A percentile compares a stretch with the other conserved stretches of the same genome.
Evolutionary conservation across 2,113 vertebrate species (phyloP).

Genomic region (Etheostoma cragini): DNA sequence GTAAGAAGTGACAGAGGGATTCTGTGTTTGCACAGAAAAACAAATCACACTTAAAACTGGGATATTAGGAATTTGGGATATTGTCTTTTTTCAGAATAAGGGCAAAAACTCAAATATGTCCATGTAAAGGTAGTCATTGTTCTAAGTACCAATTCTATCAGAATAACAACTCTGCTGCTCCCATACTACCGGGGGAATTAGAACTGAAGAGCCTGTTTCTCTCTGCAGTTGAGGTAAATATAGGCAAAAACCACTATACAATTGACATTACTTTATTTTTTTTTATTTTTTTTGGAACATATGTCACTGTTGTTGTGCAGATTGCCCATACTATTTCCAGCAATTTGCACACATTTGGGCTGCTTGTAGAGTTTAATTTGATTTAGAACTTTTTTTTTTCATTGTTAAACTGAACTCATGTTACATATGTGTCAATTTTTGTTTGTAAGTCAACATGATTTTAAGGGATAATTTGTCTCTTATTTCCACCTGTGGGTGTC

Average conservation of each 20-base stretch:
- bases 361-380: neutral
- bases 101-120: no score
- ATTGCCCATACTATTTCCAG: neutral
- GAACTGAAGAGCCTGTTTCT: no score
- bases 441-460: neutral
- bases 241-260: neutral
- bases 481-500: neutral
- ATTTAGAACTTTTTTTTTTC: neutral
- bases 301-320: neutral
- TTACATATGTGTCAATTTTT: neutral
- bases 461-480: conserved; percentile 2
- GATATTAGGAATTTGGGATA: no score
- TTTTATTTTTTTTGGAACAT: neutral
- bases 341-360: neutral
- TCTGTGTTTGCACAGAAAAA: no score
- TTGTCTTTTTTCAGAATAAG: no score
- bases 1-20: no score
- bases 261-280: neutral
- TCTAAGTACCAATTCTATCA: no score
- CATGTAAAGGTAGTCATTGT: no score
- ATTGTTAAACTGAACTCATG: neutral
- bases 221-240: no score
- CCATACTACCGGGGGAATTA: no score
- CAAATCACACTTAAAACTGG: no score
- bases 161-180: no score